A percentile compares a stretch with the other conserved stretches of the same genome.
Evolutionary conservation across 2,888 invertebrate genomes (phyloP).

Genomic region (Thecocarcelia acutangulata): DNA sequence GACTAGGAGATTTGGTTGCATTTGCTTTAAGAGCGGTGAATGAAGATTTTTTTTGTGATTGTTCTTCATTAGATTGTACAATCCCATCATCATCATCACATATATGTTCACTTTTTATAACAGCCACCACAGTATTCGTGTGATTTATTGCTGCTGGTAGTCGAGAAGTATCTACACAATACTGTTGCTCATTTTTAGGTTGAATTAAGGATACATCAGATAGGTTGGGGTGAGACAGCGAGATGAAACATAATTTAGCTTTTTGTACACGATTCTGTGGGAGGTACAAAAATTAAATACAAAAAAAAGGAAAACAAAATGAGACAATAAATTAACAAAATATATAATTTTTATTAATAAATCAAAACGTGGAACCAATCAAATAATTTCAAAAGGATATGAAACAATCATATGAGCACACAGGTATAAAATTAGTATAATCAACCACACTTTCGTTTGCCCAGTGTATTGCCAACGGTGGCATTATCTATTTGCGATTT

Average conservation of each 20-base stretch:
- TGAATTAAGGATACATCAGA: conserved; percentile 67
- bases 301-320: conserved; percentile 43
- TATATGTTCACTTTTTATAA: conserved; percentile 2
- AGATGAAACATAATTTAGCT: conserved; percentile 76
- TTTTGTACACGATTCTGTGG: conserved; percentile 81
- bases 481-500: no score
- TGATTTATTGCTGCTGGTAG: conserved; percentile 1
- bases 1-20: conserved; percentile 36
- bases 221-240: conserved; percentile 80
- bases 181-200: conserved; percentile 28
- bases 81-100: conserved; percentile 25
- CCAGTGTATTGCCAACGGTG: no score
- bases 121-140: conserved; percentile 3
- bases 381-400: not conserved
- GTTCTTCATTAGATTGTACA: conserved; percentile 27
- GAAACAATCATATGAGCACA: not conserved
- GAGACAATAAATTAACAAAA: conserved; percentile 26
- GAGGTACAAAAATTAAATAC: conserved; percentile 43
- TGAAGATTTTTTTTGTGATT: conserved; percentile 17
- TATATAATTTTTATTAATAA: not conserved
- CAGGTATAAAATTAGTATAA: no score
- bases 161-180: conserved; percentile 23
- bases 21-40: conserved; percentile 11
- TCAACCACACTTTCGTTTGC: no score
- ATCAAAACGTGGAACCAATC: not conserved